Conservation (phyloP, 1,140 invertebrate species). For the Cotesia chilonis region DNA sequence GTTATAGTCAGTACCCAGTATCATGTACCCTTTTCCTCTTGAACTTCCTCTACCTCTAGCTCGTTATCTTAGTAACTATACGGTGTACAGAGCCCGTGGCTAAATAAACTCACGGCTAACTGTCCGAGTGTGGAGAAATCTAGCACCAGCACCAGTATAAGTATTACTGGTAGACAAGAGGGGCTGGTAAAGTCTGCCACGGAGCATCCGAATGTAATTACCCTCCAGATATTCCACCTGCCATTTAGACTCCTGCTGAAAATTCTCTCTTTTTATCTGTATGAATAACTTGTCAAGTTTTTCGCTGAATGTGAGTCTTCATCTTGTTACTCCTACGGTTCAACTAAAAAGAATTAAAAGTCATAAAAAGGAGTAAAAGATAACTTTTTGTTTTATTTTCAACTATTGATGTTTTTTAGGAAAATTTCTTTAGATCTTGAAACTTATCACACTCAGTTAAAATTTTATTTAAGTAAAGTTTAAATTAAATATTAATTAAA, state of each 20-base stretch:
- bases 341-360: neutral
- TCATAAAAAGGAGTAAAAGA: too few relatives aligned
- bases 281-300: slow-evolving; percentile 28
- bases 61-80: neutral
- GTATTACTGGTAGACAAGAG: neutral
- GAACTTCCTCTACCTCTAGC: too few relatives aligned
- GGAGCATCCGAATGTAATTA: slow-evolving; percentile 37
- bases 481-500: too few relatives aligned
- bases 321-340: neutral
- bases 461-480: too few relatives aligned
- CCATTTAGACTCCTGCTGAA: slow-evolving; percentile 24
- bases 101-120: slow-evolving; percentile 38
- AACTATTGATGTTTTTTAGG: too few relatives aligned
- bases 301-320: neutral
- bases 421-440: too few relatives aligned
- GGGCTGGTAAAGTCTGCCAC: slow-evolving; percentile 4
- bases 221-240: slow-evolving; percentile 32
- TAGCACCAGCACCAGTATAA: too few relatives aligned
- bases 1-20: neutral
- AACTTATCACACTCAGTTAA: too few relatives aligned
- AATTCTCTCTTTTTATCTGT: slow-evolving; percentile 8
- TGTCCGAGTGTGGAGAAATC: slow-evolving; percentile 26
- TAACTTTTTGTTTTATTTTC: too few relatives aligned
- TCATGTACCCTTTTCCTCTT: neutral
- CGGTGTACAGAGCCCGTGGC: slow-evolving; percentile 28